Base-by-base conservation (phyloP, 2,113 vertebrate species). In the Toxotes chatareus region DNA sequence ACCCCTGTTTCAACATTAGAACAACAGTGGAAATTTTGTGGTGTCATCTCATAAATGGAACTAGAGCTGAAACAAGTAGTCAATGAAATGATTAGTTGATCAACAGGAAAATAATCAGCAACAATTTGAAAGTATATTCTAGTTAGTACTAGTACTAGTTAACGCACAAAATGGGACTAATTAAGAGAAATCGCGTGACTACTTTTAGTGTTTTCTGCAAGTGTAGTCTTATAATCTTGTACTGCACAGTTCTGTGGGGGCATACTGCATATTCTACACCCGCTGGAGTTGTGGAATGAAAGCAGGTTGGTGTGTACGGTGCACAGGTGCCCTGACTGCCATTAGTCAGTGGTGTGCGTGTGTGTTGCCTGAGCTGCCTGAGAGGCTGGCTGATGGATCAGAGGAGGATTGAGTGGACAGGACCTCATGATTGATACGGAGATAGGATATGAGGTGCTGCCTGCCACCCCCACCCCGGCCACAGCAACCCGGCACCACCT, bases 381-480 rank as follows among this genome's bases (percentile, higher is more conserved):
- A 78, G 88, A 86, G 82, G 73, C 85, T 87, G 60, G 95, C 97
- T 99, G 98, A 99, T 99, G 96, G 98, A 99, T 99, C 98, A 99
- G 97, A 96, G 96, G 94, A 91, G 96, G 95, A 99, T 99, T 99
- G 98, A 98, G 96, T 98, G 97, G 98, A 99, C 98, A 98, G 97
- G 96, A 96, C 95, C 94, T 95, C 95, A 95, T 99, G 98, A 99
- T 99, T 98, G 97, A 99, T 99, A 98, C 95, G 83, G 90, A 97
- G 96, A 98, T 97, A 97, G 96, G 96, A 97, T 98, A 97, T 98
- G 97, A 98, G 92, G 95, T 95, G 95, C 90, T 74, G 82, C 76
- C 76, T 75, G 82, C 83, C 79, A 42, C 67, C 82, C 73, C 69
- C 70, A 66, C 69, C 91, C 85, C 57, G 72, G 73, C 89, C 89